Percentiles rank a stretch among this genome's conserved stretches.
Evolutionary conservation across 2,888 invertebrate species (phyloP).

Genomic region (Diplazon laetatorius): DNA sequence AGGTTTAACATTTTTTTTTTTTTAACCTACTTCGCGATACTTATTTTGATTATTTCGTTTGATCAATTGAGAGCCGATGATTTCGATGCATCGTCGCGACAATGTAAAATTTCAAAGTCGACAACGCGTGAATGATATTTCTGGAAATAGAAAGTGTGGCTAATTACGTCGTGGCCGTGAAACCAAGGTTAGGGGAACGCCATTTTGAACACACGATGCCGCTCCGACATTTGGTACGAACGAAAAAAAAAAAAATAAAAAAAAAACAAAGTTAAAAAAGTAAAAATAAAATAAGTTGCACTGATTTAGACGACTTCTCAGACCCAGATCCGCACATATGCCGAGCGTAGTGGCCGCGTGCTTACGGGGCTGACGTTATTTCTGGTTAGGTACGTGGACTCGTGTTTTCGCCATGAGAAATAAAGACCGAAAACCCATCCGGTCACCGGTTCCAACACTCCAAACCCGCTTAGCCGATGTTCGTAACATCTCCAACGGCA

Average conservation of each 20-base stretch:
- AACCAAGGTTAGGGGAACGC: slow-evolving; percentile 49
- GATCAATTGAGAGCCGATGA: too few relatives aligned
- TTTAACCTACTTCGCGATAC: too few relatives aligned
- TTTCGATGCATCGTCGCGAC: neutral
- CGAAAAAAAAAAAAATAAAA: neutral
- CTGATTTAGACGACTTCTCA: slow-evolving; percentile 61
- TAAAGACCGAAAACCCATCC: slow-evolving; percentile 52
- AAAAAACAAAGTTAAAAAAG: neutral
- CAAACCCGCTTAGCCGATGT: too few relatives aligned
- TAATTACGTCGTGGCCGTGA: slow-evolving; percentile 39
- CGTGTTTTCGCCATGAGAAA: slow-evolving; percentile 4
- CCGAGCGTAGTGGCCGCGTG: slow-evolving; percentile 27
- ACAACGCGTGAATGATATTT: neutral
- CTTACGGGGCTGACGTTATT: slow-evolving; percentile 48
- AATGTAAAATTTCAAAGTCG: neutral
- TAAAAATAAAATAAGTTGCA: slow-evolving; percentile 13
- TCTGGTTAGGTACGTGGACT: slow-evolving; percentile 31
- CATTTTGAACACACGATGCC: neutral
- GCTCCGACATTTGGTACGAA: slow-evolving; percentile 18
- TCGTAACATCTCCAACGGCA: slow-evolving; percentile 7
- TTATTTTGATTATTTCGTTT: too few relatives aligned
- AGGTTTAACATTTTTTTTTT: too few relatives aligned
- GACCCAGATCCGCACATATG: slow-evolving; percentile 64
- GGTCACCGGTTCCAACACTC: slow-evolving; percentile 40
- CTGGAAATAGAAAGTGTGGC: slow-evolving; percentile 25